These are phyloP conservation scores for Aptenodytes forsteri DNA, from an alignment of 2,113 vertebrate genomes.

Conservation along the genomic window DNA sequence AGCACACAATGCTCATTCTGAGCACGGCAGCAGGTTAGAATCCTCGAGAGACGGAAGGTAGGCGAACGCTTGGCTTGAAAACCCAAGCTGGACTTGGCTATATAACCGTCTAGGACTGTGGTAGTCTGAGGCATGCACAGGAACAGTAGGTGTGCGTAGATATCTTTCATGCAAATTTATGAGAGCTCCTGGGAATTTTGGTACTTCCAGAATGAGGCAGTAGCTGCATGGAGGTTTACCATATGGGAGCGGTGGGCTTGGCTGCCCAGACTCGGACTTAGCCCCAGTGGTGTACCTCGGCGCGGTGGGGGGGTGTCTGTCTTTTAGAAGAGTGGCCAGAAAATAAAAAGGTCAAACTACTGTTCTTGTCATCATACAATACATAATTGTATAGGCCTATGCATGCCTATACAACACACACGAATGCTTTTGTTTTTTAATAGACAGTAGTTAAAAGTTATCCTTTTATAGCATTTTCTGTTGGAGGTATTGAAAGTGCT, in stretches of 20 bases:
- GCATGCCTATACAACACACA: background rate
- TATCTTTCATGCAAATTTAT: background rate
- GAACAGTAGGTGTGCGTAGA: background rate
- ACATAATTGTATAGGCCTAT: background rate
- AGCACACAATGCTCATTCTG: background rate
- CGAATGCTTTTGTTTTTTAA: background rate
- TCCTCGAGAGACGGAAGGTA: background rate
- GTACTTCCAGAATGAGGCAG: background rate
- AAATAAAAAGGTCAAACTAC: background rate
- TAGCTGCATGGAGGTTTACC: background rate
- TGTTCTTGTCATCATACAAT: background rate
- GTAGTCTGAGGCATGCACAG: background rate
- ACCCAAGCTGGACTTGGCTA: background rate
- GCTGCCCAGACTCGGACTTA: background rate
- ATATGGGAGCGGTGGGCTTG: background rate
- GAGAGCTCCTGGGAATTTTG: background rate
- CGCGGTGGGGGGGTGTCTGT: accelerated
- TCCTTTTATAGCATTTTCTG: background rate
- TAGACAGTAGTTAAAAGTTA: background rate
- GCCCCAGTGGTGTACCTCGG: accelerated
- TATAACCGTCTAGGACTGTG: background rate
- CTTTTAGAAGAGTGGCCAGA: background rate
- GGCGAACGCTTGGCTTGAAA: background rate
- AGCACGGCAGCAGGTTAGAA: background rate
- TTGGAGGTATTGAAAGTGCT: background rate